Conservation (phyloP, 2,888 invertebrate genomes). For the Aleiodes testaceus region DNA sequence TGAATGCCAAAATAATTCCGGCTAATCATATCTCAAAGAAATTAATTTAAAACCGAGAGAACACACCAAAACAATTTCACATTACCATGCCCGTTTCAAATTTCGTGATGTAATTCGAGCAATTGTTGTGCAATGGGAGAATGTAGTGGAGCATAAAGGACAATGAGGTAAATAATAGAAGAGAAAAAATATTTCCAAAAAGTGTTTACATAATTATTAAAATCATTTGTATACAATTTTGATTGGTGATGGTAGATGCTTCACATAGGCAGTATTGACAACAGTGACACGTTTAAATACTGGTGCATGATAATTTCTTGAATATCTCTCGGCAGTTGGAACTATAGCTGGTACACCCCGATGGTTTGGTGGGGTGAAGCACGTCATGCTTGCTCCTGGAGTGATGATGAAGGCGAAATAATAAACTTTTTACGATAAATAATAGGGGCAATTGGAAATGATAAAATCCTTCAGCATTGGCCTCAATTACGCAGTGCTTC, state of each 20-base stretch:
- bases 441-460: not conserved
- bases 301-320: slow-evolving; percentile 66
- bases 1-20: slow-evolving; percentile 16
- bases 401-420: not conserved
- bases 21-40: not conserved
- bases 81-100: not conserved
- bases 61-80: not conserved
- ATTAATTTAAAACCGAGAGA: not conserved
- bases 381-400: slow-evolving; percentile 62
- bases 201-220: not conserved
- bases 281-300: slow-evolving; percentile 66
- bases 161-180: not conserved
- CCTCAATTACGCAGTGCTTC: slow-evolving; percentile 48
- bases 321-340: slow-evolving; percentile 61
- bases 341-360: slow-evolving; percentile 56
- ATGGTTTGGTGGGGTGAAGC: slow-evolving; percentile 62
- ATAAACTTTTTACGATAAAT: not conserved
- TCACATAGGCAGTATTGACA: slow-evolving; percentile 63
- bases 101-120: not conserved
- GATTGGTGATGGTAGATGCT: slow-evolving; percentile 65
- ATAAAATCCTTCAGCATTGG: slow-evolving; percentile 50
- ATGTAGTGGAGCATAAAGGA: slow-evolving; percentile 10
- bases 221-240: slow-evolving; percentile 56
- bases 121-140: slow-evolving; percentile 27
- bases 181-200: not conserved